phyloP scores from a whole-genome alignment of 1,140 invertebrate species.

The Fopius arisanus region DNA sequence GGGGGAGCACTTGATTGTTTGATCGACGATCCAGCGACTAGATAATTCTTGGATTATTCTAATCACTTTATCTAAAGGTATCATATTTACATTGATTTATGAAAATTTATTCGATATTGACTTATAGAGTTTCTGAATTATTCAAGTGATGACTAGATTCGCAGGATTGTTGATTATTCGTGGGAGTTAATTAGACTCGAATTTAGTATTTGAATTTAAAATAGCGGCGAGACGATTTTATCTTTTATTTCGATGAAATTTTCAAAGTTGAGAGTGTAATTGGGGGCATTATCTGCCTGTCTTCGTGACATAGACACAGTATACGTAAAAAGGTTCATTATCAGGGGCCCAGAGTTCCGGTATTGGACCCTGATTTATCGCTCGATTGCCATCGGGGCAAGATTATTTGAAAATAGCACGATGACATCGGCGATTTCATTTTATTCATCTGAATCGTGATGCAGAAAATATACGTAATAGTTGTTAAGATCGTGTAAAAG shows the following conservation, averaged over 20 bases:
- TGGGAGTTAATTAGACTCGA: neutral
- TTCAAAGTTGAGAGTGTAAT: neutral
- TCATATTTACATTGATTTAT: neutral
- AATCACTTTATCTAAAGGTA: neutral
- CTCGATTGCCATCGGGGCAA: neutral
- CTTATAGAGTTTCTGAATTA: neutral
- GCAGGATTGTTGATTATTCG: neutral
- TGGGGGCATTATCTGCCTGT: neutral
- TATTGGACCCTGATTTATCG: neutral
- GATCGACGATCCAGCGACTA: neutral
- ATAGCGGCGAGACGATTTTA: slow-evolving; percentile 6
- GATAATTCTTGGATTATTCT: neutral
- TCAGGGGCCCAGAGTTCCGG: neutral
- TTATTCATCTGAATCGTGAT: slow-evolving; percentile 57
- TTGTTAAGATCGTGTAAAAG: slow-evolving; percentile 54
- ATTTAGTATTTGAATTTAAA: neutral
- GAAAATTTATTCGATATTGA: neutral
- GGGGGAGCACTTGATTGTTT: neutral
- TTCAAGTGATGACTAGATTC: neutral
- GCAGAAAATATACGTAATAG: slow-evolving; percentile 64
- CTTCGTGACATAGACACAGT: neutral
- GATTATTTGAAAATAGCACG: slow-evolving; percentile 17
- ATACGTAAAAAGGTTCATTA: neutral
- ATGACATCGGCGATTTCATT: slow-evolving; percentile 23
- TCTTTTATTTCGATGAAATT: neutral